phyloP scores from a whole-genome alignment of 2,113 vertebrate species.

The Platanista minor region DNA sequence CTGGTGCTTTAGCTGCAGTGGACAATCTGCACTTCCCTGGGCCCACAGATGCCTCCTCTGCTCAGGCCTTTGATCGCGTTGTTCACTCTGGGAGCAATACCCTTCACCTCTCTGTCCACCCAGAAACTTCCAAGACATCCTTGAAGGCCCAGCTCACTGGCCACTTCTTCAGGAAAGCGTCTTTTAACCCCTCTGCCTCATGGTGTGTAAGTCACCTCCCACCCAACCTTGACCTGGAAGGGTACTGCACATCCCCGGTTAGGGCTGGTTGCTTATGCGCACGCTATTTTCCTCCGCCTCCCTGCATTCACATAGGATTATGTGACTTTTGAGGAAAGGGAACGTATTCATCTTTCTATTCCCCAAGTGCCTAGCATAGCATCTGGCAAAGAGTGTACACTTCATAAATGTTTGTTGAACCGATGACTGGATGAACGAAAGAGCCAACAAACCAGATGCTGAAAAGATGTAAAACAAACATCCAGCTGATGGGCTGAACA shows the following conservation, averaged over 20 bases:
- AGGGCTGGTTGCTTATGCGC: not conserved
- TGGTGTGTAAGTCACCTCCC: not conserved
- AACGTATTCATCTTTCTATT: slow-evolving; percentile 2
- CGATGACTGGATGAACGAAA: slow-evolving; percentile 38
- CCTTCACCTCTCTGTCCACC: not conserved
- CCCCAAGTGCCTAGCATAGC: not conserved
- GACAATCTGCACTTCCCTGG: not conserved
- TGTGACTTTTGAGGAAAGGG: slow-evolving; percentile 29
- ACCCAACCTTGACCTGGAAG: not conserved
- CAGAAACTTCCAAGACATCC: not conserved
- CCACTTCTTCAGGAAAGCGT: not conserved
- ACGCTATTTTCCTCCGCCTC: not conserved
- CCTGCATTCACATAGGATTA: not conserved
- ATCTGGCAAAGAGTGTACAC: slow-evolving; percentile 23
- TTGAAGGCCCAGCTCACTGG: not conserved
- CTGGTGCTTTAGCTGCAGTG: not conserved
- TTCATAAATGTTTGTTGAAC: slow-evolving; percentile 49
- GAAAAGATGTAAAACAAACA: slow-evolving; percentile 51
- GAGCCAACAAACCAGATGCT: slow-evolving; percentile 33
- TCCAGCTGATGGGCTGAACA: not conserved
- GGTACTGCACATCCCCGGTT: not conserved
- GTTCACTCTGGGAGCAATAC: not conserved
- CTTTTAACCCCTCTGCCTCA: not conserved
- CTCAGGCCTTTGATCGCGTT: not conserved
- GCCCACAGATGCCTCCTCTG: not conserved